phyloP scores from a whole-genome alignment of 2,797 vertebrate species.

The Acanthiza pusilla region DNA sequence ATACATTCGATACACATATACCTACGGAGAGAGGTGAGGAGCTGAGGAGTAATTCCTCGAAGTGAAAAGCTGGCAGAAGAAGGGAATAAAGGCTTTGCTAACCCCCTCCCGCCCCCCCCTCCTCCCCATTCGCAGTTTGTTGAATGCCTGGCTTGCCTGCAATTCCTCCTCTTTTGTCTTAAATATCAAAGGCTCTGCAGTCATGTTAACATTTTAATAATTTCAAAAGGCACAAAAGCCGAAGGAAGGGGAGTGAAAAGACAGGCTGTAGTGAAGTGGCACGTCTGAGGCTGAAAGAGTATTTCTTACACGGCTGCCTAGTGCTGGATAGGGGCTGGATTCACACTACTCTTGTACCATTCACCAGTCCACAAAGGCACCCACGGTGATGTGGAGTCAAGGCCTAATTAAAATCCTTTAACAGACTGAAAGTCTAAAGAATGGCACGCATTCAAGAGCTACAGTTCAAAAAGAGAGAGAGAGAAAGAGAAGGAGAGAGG shows the following conservation, averaged over 20 bases:
- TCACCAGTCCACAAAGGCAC: slow-evolving; percentile 81
- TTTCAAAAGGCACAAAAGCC: slow-evolving; percentile 87
- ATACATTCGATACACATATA: not conserved
- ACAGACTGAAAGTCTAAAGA: slow-evolving; percentile 73
- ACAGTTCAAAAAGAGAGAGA: slow-evolving; percentile 54
- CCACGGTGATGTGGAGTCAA: slow-evolving; percentile 76
- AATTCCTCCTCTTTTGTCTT: slow-evolving; percentile 94
- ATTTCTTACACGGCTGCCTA: slow-evolving; percentile 74
- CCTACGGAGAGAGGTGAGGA: slow-evolving; percentile 33
- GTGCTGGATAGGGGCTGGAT: slow-evolving; percentile 71
- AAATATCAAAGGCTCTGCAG: slow-evolving; percentile 96
- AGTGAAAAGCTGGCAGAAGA: slow-evolving; percentile 79
- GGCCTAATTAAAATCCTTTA: slow-evolving; percentile 88
- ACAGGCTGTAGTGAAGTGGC: slow-evolving; percentile 81
- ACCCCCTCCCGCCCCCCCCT: slow-evolving; percentile 47
- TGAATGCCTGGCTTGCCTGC: slow-evolving; percentile 75
- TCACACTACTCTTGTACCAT: slow-evolving; percentile 77
- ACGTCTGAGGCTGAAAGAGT: slow-evolving; percentile 81
- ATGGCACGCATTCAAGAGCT: slow-evolving; percentile 75
- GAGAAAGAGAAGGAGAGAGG: not conserved
- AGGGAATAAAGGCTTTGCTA: slow-evolving; percentile 83
- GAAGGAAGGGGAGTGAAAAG: slow-evolving; percentile 80
- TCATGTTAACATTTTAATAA: slow-evolving; percentile 96
- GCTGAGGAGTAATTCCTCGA: slow-evolving; percentile 60
- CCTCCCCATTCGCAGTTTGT: slow-evolving; percentile 81